Conservation (phyloP, 2,888 invertebrate species). For the Melipona beecheii region DNA sequence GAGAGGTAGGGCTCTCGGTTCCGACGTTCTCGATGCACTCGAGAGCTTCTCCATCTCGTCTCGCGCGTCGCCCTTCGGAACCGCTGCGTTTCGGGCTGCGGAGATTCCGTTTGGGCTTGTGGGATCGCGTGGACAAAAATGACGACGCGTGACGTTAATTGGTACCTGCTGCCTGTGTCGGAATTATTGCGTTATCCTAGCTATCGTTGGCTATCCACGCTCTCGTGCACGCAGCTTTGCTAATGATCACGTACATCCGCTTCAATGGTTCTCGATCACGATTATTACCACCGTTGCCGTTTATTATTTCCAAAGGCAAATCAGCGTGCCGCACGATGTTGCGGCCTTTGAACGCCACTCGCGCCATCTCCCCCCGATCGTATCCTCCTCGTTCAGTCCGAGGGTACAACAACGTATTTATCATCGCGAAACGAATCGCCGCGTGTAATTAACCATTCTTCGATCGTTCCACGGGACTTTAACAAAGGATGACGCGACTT, state of each 20-base stretch:
- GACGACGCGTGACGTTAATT: slow-evolving; percentile 44
- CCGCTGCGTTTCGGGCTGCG: too few species aligned
- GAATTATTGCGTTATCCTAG: slow-evolving; percentile 46
- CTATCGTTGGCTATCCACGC: slow-evolving; percentile 32
- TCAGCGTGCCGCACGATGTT: background rate
- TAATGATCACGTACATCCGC: slow-evolving; percentile 45
- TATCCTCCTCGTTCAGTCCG: background rate
- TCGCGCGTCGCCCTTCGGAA: slow-evolving; percentile 36
- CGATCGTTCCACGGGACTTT: background rate
- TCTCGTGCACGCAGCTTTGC: background rate
- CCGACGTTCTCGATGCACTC: slow-evolving; percentile 65
- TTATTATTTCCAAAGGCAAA: slow-evolving; percentile 32
- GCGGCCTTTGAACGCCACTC: slow-evolving; percentile 11
- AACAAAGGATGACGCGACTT: slow-evolving; percentile 3
- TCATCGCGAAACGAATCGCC: slow-evolving; percentile 12
- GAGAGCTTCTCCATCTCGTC: slow-evolving; percentile 30
- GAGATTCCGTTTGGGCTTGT: too few species aligned
- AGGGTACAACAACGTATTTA: slow-evolving; percentile 22
- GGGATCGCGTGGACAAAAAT: slow-evolving; percentile 1
- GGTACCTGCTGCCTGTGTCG: slow-evolving; percentile 34
- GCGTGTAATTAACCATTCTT: slow-evolving; percentile 28
- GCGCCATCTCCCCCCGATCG: slow-evolving; percentile 10
- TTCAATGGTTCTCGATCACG: slow-evolving; percentile 41
- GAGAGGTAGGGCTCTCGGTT: slow-evolving; percentile 70
- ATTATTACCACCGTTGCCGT: slow-evolving; percentile 41